Evolutionary conservation across 1,140 invertebrate species (phyloP).

Genomic region (Battus philenor): DNA sequence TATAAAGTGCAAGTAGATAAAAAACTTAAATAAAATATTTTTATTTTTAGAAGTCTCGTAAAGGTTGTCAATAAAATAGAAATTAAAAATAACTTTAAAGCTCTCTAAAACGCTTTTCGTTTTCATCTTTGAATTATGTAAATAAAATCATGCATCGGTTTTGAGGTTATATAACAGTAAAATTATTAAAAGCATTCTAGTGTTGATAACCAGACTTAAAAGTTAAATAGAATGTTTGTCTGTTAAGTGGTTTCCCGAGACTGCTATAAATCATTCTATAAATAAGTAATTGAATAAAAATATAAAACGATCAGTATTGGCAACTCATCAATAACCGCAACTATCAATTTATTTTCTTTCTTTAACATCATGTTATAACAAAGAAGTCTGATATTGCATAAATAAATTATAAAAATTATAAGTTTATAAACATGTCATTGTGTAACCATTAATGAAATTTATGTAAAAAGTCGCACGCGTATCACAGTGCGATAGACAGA

Average conservation of each 20-base stretch:
- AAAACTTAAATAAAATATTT: no score
- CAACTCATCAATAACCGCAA: slow-evolving; percentile 12
- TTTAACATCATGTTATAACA: not conserved
- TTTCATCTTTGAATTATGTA: no score
- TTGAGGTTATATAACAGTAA: no score
- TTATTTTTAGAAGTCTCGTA: no score
- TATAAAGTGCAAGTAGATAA: no score
- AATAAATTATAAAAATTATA: slow-evolving; percentile 7
- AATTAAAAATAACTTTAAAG: no score
- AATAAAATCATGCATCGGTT: no score
- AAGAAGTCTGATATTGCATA: not conserved
- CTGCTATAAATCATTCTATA: slow-evolving; percentile 11
- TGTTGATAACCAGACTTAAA: no score
- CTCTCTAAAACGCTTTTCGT: no score
- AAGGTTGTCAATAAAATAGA: no score
- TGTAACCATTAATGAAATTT: not conserved
- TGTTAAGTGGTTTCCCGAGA: not conserved
- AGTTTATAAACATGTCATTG: slow-evolving; percentile 2
- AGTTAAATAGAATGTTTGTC: no score
- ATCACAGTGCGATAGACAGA: not conserved
- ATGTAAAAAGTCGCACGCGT: slow-evolving; percentile 1
- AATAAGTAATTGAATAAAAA: slow-evolving; percentile 9
- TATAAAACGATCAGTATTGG: slow-evolving; percentile 2
- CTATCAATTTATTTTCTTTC: slow-evolving; percentile 7
- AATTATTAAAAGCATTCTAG: no score